Evolutionary conservation across 2,888 invertebrate species (phyloP).

Genomic region (Polydrusus pterygomalis): DNA sequence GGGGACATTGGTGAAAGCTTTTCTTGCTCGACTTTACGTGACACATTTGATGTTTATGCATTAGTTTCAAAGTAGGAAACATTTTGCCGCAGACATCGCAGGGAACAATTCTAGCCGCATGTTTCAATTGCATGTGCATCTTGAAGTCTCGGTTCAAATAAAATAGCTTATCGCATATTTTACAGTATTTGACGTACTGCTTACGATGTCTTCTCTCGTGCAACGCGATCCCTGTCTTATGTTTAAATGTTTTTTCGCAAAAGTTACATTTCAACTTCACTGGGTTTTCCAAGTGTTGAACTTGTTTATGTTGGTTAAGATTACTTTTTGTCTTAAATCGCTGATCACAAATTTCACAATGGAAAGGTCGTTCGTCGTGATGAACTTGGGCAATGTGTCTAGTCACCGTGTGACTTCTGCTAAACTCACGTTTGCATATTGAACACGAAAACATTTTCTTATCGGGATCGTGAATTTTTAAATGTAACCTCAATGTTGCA

Average conservation of each 20-base stretch:
- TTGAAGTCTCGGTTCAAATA: conserved; percentile 7
- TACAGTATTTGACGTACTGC: conserved; percentile 19
- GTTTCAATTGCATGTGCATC: conserved; percentile 28
- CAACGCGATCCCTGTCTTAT: neutral
- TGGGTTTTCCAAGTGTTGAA: conserved; percentile 51
- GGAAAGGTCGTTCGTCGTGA: conserved; percentile 55
- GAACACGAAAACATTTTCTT: conserved; percentile 69
- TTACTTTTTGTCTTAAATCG: conserved; percentile 56
- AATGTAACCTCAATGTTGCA: conserved; percentile 48
- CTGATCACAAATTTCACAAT: conserved; percentile 59
- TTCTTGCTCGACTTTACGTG: conserved; percentile 3
- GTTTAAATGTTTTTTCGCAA: conserved; percentile 23
- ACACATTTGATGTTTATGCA: conserved; percentile 5
- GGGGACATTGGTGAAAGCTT: conserved; percentile 3
- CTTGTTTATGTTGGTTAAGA: conserved; percentile 56
- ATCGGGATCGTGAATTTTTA: conserved; percentile 72
- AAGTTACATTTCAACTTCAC: conserved; percentile 38
- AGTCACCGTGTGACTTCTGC: neutral
- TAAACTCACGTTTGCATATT: conserved; percentile 1
- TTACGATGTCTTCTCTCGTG: conserved; percentile 8
- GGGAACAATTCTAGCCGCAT: conserved; percentile 6
- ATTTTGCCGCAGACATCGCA: conserved; percentile 75
- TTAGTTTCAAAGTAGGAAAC: conserved; percentile 70
- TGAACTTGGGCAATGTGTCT: conserved; percentile 57
- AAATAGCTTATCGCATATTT: conserved; percentile 28